Conservation (phyloP, 2,888 invertebrate species). For the Cataglyphis rosenhaueri region DNA sequence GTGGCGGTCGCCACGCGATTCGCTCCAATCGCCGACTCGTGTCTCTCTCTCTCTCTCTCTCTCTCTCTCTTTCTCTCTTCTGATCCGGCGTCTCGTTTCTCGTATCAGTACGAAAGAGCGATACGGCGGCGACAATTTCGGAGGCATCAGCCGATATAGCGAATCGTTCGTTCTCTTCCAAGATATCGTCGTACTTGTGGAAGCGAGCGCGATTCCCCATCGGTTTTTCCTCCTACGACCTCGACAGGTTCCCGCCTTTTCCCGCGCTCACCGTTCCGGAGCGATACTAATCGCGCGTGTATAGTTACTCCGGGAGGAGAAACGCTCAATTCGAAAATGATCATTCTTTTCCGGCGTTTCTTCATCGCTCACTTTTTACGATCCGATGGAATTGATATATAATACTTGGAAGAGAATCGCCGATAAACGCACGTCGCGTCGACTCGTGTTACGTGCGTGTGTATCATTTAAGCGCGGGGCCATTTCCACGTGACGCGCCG, state of each 20-base stretch:
- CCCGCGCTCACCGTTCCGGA: slow-evolving; percentile 16
- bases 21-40: background rate
- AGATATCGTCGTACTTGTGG: background rate
- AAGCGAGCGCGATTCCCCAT: slow-evolving; percentile 10
- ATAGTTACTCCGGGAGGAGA: background rate
- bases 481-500: slow-evolving; percentile 67
- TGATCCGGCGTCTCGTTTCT: background rate
- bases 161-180: background rate
- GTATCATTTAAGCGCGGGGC: slow-evolving; percentile 8
- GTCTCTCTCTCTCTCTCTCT: too few relatives aligned
- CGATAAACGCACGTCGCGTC: slow-evolving; percentile 28
- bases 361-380: background rate
- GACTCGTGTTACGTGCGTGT: background rate
- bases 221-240: slow-evolving; percentile 4
- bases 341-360: background rate
- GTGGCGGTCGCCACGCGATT: slow-evolving; percentile 2
- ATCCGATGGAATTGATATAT: slow-evolving; percentile 6
- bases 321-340: background rate
- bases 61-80: too few relatives aligned
- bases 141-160: background rate
- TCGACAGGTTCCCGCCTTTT: slow-evolving; percentile 45
- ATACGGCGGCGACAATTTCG: slow-evolving; percentile 14
- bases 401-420: background rate
- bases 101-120: slow-evolving; percentile 16
- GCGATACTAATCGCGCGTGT: slow-evolving; percentile 10